Percentiles rank a stretch among this genome's conserved stretches.
These are phyloP conservation scores for Panzeria rudis DNA, from an alignment of 2,888 invertebrate genomes.

Conservation along the genomic window DNA sequence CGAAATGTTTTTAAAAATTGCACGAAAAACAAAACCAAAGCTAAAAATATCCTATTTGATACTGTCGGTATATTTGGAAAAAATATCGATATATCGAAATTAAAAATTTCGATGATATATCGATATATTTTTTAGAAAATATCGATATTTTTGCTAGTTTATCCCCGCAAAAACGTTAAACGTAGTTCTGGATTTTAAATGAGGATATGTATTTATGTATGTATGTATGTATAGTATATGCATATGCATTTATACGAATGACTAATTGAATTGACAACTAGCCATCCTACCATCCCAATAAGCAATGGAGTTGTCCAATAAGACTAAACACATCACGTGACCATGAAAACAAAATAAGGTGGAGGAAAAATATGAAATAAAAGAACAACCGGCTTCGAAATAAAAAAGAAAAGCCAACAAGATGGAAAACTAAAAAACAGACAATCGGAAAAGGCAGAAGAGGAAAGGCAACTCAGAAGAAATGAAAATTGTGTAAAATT, in stretches of 20 bases:
- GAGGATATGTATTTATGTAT: not conserved
- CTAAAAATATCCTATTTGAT: too few relatives aligned
- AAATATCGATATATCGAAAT: too few relatives aligned
- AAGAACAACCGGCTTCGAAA: conserved; percentile 55
- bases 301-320: not conserved
- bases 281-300: not conserved
- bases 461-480: not conserved
- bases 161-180: not conserved
- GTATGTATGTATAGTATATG: not conserved
- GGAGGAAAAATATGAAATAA: conserved; percentile 11
- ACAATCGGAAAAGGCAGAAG: conserved; percentile 2
- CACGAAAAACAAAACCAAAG: too few relatives aligned
- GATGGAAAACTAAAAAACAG: not conserved
- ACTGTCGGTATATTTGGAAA: too few relatives aligned
- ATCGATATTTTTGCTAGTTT: too few relatives aligned
- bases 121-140: too few relatives aligned
- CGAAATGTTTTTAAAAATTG: too few relatives aligned
- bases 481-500: conserved; percentile 28
- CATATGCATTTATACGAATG: not conserved
- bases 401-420: conserved; percentile 3
- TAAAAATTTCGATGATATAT: too few relatives aligned
- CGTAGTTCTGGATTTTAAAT: not conserved
- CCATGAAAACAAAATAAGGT: conserved; percentile 23
- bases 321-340: conserved; percentile 54
- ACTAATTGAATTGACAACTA: conserved; percentile 5